These are phyloP conservation scores for Chloropsis hardwickii DNA, from an alignment of 2,113 vertebrate genomes.

Conservation along the genomic window DNA sequence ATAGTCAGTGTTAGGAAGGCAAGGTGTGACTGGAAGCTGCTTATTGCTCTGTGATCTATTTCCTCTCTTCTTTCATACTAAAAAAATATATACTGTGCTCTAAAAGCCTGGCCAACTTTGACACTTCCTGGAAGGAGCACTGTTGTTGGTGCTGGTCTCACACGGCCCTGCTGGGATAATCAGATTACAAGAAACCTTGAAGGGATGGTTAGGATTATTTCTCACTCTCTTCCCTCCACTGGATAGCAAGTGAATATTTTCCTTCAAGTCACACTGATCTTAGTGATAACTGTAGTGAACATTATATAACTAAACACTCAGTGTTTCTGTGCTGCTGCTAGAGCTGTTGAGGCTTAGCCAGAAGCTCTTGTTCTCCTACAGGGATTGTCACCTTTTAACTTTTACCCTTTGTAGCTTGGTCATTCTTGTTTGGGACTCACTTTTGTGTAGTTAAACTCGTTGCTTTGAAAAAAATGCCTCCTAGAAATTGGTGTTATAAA, in stretches of 20 bases:
- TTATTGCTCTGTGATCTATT: background rate
- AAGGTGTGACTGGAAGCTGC: background rate
- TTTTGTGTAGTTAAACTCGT: rapidly evolving
- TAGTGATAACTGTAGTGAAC: background rate
- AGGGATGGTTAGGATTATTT: background rate
- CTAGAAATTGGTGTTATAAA: background rate
- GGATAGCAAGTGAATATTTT: background rate
- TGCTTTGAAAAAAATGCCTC: background rate
- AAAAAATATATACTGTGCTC: background rate
- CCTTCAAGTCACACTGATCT: background rate
- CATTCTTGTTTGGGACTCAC: background rate
- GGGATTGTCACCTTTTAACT: background rate
- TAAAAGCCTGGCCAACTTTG: background rate
- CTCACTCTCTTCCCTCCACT: background rate
- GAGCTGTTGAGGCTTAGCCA: background rate
- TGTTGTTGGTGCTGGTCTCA: background rate
- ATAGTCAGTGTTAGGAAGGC: background rate
- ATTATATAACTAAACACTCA: background rate
- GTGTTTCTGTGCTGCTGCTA: background rate
- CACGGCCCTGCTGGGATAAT: background rate
- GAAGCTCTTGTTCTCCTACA: background rate
- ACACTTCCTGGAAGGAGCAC: background rate
- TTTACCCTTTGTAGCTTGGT: background rate
- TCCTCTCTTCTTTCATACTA: background rate
- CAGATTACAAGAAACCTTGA: background rate